A percentile compares a stretch with the other conserved stretches of the same genome.
Evolutionary conservation across 2,888 invertebrate species (phyloP).

Genomic region (Poecilobothrus nobilitatus): DNA sequence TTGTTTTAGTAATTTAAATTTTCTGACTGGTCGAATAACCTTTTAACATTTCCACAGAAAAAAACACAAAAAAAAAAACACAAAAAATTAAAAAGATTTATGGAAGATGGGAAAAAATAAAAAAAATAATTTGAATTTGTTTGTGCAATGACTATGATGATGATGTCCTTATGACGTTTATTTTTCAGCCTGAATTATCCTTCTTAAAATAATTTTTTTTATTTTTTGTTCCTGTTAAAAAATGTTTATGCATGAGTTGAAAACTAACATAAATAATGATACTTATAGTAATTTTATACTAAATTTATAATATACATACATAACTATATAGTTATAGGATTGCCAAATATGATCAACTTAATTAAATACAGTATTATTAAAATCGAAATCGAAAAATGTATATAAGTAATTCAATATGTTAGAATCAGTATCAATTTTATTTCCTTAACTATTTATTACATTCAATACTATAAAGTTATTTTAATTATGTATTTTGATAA

Average conservation of each 20-base stretch:
- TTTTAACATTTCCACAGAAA: background rate
- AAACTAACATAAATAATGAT: conserved; percentile 6
- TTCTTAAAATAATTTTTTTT: background rate
- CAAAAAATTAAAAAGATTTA: background rate
- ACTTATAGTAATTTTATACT: background rate
- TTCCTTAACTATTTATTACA: no score
- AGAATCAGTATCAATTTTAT: no score
- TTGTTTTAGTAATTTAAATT: background rate
- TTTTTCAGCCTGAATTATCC: background rate
- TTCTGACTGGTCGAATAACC: background rate
- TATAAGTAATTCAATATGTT: no score
- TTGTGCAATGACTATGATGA: background rate
- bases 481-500: no score
- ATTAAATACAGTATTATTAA: no score
- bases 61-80: no score
- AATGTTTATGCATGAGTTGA: conserved; percentile 4
- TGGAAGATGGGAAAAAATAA: background rate
- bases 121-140: background rate
- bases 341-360: no score
- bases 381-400: no score
- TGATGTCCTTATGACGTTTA: background rate
- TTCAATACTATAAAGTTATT: no score
- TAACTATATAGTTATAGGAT: no score
- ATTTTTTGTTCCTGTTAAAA: background rate
- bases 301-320: no score